Conservation (phyloP, 1,140 invertebrate species). For the Ceratoteleas bidentatus region DNA sequence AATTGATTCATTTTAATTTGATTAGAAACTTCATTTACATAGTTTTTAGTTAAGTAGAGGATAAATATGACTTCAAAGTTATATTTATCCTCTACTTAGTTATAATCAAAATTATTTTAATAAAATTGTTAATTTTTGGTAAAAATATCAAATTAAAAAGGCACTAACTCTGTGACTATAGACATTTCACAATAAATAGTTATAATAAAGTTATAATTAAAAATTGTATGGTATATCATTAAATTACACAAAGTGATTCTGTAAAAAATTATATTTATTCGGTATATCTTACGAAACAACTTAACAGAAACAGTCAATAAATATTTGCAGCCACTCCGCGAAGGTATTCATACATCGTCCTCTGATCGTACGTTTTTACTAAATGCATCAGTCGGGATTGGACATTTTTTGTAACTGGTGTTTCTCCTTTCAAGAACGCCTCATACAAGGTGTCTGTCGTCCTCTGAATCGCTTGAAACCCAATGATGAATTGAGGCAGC, state of each 20-base stretch:
- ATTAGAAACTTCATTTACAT: too few species aligned
- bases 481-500: constrained; percentile 27
- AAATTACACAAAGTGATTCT: not conserved
- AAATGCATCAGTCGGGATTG: constrained; percentile 21
- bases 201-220: too few species aligned
- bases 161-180: too few species aligned
- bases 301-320: constrained; percentile 7
- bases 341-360: constrained; percentile 43
- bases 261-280: constrained; percentile 3
- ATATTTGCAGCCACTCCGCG: constrained; percentile 42
- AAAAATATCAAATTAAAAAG: too few species aligned
- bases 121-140: too few species aligned
- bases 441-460: constrained; percentile 24
- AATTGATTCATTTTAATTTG: too few species aligned
- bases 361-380: constrained; percentile 34
- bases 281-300: not conserved
- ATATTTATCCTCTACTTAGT: too few species aligned
- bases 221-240: too few species aligned
- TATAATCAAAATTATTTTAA: too few species aligned
- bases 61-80: too few species aligned
- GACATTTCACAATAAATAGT: too few species aligned
- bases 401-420: constrained; percentile 5
- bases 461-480: constrained; percentile 35
- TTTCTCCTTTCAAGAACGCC: constrained; percentile 34
- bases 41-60: too few species aligned